Evolutionary conservation across 2,797 vertebrate species (phyloP).

Genomic region (Acropternis orthonyx): DNA sequence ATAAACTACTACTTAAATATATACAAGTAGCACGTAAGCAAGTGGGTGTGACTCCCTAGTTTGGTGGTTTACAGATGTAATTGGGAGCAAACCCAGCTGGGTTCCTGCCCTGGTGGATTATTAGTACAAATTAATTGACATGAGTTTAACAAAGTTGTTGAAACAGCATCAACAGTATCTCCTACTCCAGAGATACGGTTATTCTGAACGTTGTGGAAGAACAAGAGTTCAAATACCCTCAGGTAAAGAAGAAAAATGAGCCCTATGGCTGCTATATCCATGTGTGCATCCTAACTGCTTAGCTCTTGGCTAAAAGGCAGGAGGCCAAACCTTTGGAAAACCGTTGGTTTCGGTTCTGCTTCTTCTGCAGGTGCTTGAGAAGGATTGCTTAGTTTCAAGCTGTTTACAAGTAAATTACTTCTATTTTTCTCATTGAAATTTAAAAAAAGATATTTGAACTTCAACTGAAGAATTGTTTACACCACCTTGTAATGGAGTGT

Average conservation of each 20-base stretch:
- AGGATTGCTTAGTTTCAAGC: not conserved
- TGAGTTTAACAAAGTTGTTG: not conserved
- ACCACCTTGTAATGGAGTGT: not conserved
- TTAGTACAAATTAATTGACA: not conserved
- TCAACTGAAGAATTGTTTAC: not conserved
- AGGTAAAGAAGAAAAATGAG: not conserved
- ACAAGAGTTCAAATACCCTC: not conserved
- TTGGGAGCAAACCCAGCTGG: not conserved
- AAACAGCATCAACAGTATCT: not conserved
- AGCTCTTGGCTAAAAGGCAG: not conserved
- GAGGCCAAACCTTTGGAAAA: not conserved
- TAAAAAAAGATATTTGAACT: not conserved
- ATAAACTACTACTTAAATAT: not conserved
- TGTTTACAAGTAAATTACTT: not conserved
- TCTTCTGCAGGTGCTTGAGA: not conserved
- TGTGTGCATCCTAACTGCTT: not conserved
- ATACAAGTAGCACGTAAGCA: not conserved
- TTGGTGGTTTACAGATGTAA: not conserved
- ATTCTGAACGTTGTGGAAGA: not conserved
- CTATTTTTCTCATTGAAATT: not conserved
- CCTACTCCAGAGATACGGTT: not conserved
- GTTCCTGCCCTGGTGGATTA: not conserved
- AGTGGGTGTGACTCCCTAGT: not conserved
- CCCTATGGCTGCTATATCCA: not conserved
- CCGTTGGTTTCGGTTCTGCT: not conserved